Evolutionary conservation across 1,140 invertebrate genomes (phyloP), one percentile per base, ranked within the genome.

Genomic region (Aleiodes sp.): DNA sequence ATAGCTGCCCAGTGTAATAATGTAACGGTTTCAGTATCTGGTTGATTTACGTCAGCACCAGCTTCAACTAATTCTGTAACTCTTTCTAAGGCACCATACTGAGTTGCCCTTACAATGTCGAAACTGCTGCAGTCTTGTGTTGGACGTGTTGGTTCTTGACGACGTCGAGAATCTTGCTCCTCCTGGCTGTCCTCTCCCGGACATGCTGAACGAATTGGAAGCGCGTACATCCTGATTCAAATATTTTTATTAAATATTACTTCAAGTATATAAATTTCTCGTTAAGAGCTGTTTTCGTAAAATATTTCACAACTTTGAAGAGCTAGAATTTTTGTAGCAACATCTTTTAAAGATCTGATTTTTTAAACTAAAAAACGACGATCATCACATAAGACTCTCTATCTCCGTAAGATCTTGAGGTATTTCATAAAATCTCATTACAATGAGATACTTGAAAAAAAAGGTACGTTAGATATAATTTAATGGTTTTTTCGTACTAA

Each of bases 1-100:
- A 99, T 99, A 14, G 98, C 94, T 16, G 98, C 98, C 98, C 98
- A 99, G 82, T 99, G 98, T 0, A 99, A 87, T n/a, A 99, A 86
- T 2, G 97, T 96, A 10, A 98, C 95, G n/a, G 94, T 96, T 83
- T 97, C 95, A 72, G 88, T 88, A 81, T 98, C 96, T 43, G 94
- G 91, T 78, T 95, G 90, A 84, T 97, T 97, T 0, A 97, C 95
- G 86, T 96, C 94, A 84, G 92, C 94, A 1, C 95, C 95, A 52
- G 89, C 90, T 76, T 98, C 96, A 1, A 98, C 88, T 2, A 98
- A 87, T 80, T 97, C 93, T 70, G 91, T 91, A 16, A 95, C 94
- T 75, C 95, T 87, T 43, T 91, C 90, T 78, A 95, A 90, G 10
- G 94, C 92, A 14, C 96, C 96, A 88, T 97, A 98, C 89, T 94